These are phyloP conservation scores for Cacatua alba DNA, from an alignment of 2,113 vertebrate species.

Conservation along the genomic window DNA sequence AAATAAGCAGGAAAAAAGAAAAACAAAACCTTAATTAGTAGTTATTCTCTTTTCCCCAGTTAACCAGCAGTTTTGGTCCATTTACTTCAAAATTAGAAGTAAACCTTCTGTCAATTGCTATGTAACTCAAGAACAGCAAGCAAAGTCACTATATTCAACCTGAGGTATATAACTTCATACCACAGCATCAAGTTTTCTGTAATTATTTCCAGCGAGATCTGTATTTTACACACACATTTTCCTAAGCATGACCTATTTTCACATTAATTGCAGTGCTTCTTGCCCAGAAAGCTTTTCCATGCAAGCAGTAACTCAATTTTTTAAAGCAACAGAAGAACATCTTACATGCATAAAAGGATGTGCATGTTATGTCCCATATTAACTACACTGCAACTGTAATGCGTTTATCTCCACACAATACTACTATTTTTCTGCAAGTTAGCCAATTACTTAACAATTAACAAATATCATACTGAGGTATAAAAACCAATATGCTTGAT, in stretches of 20 bases:
- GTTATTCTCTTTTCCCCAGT: background rate
- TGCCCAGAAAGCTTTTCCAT: background rate
- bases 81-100: constrained; percentile 30
- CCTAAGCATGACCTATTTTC: constrained; percentile 18
- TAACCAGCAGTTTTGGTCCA: background rate
- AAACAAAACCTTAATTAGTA: background rate
- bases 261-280: background rate
- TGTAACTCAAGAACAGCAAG: background rate
- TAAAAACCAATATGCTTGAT: background rate
- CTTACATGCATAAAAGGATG: background rate
- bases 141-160: background rate
- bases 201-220: constrained; percentile 15
- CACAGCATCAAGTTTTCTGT: constrained; percentile 1
- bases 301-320: background rate
- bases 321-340: background rate
- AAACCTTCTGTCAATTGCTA: constrained; percentile 8
- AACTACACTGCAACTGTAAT: background rate
- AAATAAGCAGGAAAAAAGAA: background rate
- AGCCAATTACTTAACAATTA: background rate
- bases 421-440: background rate
- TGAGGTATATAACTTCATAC: background rate
- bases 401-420: background rate
- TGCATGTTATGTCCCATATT: background rate
- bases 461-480: background rate
- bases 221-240: constrained; percentile 24